phyloP scores from a whole-genome alignment of 2,113 vertebrate genomes.

The Taxidea taxus region DNA sequence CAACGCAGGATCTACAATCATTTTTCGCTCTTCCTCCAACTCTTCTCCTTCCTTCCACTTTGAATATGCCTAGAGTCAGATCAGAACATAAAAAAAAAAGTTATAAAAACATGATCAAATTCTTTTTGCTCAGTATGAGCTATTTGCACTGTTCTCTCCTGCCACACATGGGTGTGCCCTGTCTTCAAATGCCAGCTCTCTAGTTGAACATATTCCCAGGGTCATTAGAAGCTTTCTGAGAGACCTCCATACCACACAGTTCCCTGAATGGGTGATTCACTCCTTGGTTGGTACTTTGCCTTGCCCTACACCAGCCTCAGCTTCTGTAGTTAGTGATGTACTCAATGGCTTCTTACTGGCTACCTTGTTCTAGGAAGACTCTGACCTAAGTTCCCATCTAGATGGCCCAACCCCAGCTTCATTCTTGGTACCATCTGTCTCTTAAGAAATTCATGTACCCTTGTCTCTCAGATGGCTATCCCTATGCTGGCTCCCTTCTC shows the following conservation, averaged over 20 bases:
- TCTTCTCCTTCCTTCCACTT: background rate
- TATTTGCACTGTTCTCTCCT: background rate
- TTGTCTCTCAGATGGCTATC: background rate
- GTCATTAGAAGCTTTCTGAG: background rate
- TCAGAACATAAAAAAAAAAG: background rate
- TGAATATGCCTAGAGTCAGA: background rate
- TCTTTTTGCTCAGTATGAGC: background rate
- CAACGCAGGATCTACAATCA: background rate
- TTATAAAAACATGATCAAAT: background rate
- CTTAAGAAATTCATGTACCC: background rate
- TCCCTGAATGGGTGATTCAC: background rate
- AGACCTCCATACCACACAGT: accelerated
- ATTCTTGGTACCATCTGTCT: background rate
- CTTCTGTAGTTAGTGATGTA: background rate
- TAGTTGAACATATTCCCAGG: background rate
- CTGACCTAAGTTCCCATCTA: background rate
- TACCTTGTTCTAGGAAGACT: background rate
- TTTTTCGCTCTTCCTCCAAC: background rate
- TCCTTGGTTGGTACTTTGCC: too few species aligned
- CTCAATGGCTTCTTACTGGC: background rate
- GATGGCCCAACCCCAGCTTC: background rate
- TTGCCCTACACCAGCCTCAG: background rate
- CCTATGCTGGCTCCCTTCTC: background rate
- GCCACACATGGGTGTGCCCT: background rate
- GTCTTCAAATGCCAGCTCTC: background rate